Conservation (phyloP, 2,113 vertebrate genomes). For the Erinaceus europaeus region DNA sequence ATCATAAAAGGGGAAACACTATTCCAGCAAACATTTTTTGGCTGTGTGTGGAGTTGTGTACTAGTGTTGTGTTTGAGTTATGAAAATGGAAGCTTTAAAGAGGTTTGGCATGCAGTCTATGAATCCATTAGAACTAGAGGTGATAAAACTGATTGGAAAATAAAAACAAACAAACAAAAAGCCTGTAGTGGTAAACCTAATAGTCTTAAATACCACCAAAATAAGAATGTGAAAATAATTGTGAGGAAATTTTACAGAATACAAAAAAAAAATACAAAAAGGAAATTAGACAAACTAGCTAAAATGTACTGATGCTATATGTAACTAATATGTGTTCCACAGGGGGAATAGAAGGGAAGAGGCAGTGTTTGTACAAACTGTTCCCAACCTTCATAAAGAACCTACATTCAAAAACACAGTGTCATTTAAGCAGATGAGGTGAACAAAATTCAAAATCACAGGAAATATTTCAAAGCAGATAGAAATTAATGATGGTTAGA, state of each 20-base stretch:
- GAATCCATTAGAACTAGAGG: too few relatives aligned
- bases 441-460: neutral
- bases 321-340: neutral
- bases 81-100: too few relatives aligned
- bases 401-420: neutral
- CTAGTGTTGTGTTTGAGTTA: too few relatives aligned
- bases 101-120: too few relatives aligned
- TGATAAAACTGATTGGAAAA: too few relatives aligned
- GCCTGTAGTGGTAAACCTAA: too few relatives aligned
- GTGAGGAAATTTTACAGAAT: neutral
- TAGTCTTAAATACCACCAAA: too few relatives aligned
- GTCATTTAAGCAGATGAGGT: neutral
- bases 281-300: neutral
- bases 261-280: neutral
- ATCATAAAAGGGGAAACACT: too few relatives aligned
- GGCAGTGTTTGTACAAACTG: neutral
- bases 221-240: neutral
- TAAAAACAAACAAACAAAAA: too few relatives aligned
- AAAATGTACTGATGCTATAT: neutral
- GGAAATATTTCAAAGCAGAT: neutral
- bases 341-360: neutral
- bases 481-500: conserved; percentile 2
- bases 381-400: conserved; percentile 10
- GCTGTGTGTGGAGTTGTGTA: too few relatives aligned
- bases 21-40: too few relatives aligned